Evolutionary conservation across 2,113 vertebrate species (phyloP).

Genomic region (Labrus mixtus): DNA sequence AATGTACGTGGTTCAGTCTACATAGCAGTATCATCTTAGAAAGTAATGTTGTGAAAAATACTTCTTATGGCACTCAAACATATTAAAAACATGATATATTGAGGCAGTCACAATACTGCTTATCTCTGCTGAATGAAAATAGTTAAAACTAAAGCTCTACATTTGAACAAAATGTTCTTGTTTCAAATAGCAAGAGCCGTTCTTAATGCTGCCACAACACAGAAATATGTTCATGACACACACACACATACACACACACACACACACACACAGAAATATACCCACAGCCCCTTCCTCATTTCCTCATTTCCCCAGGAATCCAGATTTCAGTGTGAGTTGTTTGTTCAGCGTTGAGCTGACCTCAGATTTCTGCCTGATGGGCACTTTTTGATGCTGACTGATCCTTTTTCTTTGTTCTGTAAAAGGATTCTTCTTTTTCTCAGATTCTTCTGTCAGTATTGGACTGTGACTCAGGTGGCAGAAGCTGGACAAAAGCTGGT

Average conservation of each 20-base stretch:
- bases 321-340: conserved; percentile 68
- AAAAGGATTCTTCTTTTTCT: conserved; percentile 29
- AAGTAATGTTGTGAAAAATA: neutral
- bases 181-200: neutral
- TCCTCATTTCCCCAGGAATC: conserved; percentile 75
- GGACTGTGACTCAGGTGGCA: conserved; percentile 10
- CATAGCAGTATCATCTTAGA: conserved; percentile 1
- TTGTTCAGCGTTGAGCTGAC: conserved; percentile 69
- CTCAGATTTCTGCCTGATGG: conserved; percentile 69
- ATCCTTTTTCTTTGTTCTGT: conserved; percentile 31
- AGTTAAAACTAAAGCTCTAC: too few species aligned
- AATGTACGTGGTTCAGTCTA: neutral
- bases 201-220: conserved; percentile 1
- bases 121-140: neutral
- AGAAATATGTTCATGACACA: neutral
- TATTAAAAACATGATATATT: neutral
- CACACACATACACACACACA: conserved; percentile 5
- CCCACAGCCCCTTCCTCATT: conserved; percentile 54
- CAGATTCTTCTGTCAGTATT: conserved; percentile 8
- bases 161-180: neutral
- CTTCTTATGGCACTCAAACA: neutral
- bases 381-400: conserved; percentile 74
- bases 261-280: conserved; percentile 2
- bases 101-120: neutral
- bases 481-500: neutral